Percentiles rank a stretch among this genome's conserved stretches.
phyloP scores from a whole-genome alignment of 2,888 invertebrate species.

The Scelioninae gen. 2 region DNA sequence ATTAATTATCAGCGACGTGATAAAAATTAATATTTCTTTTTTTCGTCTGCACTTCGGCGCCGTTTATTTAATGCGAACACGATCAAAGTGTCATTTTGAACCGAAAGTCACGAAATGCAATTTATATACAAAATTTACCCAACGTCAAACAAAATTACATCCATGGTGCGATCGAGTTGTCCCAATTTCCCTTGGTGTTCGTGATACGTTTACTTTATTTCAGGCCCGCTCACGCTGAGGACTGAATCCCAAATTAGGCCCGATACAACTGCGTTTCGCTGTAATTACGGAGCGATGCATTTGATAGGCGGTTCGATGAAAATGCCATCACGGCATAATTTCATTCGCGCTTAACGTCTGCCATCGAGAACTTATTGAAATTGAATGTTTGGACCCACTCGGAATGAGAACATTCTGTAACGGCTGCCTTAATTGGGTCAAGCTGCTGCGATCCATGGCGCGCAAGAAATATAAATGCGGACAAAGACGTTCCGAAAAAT shows the following conservation, averaged over 20 bases:
- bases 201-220: slow-evolving; percentile 48
- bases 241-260: slow-evolving; percentile 3
- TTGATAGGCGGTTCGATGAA: too few relatives aligned
- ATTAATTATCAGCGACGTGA: slow-evolving; percentile 25
- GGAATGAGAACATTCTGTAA: slow-evolving; percentile 11
- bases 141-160: slow-evolving; percentile 17
- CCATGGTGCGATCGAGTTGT: slow-evolving; percentile 37
- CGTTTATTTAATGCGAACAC: neutral
- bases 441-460: neutral
- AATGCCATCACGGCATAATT: slow-evolving; percentile 28
- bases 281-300: too few relatives aligned
- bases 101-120: neutral
- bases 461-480: slow-evolving; percentile 6
- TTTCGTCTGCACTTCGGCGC: neutral
- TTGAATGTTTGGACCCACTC: slow-evolving; percentile 22
- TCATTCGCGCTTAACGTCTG: slow-evolving; percentile 17
- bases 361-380: slow-evolving; percentile 25
- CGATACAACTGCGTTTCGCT: slow-evolving; percentile 15
- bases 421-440: slow-evolving; percentile 32
- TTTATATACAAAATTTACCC: slow-evolving; percentile 4
- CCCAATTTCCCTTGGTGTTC: slow-evolving; percentile 35
- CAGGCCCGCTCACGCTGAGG: slow-evolving; percentile 5
- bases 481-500: slow-evolving; percentile 7
- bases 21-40: slow-evolving; percentile 11
- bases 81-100: neutral